These are phyloP conservation scores for Mongoloraphidia duomilia DNA, from an alignment of 2,888 invertebrate species.

Conservation along the genomic window DNA sequence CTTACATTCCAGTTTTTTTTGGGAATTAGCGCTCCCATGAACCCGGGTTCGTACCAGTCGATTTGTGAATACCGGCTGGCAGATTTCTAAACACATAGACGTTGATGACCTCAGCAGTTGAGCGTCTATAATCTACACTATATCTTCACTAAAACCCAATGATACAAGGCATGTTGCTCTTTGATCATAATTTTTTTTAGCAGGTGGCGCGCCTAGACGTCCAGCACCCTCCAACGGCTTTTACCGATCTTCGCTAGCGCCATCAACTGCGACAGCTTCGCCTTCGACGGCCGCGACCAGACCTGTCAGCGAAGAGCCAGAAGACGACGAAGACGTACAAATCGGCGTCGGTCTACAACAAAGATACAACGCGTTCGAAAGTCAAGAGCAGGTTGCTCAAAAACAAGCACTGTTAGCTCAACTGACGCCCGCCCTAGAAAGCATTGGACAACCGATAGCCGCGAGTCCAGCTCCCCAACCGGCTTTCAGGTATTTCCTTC, in stretches of 20 bases:
- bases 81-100: too few relatives aligned
- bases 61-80: too few relatives aligned
- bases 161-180: too few relatives aligned
- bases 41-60: too few relatives aligned
- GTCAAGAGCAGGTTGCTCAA: constrained; percentile 5
- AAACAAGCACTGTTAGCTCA: constrained; percentile 6
- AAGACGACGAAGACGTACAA: constrained; percentile 33
- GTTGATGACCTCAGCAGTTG: too few relatives aligned
- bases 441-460: constrained; percentile 20
- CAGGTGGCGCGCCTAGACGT: neutral
- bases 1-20: too few relatives aligned
- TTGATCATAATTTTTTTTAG: too few relatives aligned
- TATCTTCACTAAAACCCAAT: too few relatives aligned
- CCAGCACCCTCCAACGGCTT: neutral
- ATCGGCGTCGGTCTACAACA: constrained; percentile 23
- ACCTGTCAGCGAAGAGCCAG: constrained; percentile 53
- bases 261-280: constrained; percentile 25
- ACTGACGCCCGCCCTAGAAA: neutral
- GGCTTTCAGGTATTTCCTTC: neutral
- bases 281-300: constrained; percentile 30
- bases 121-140: too few relatives aligned
- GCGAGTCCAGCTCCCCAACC: constrained; percentile 3
- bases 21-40: too few relatives aligned
- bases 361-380: neutral
- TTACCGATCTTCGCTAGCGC: neutral